Percentiles rank a stretch among this genome's conserved stretches.
Conservation (phyloP, 2,888 invertebrate species). For the Fragum fragum region DNA sequence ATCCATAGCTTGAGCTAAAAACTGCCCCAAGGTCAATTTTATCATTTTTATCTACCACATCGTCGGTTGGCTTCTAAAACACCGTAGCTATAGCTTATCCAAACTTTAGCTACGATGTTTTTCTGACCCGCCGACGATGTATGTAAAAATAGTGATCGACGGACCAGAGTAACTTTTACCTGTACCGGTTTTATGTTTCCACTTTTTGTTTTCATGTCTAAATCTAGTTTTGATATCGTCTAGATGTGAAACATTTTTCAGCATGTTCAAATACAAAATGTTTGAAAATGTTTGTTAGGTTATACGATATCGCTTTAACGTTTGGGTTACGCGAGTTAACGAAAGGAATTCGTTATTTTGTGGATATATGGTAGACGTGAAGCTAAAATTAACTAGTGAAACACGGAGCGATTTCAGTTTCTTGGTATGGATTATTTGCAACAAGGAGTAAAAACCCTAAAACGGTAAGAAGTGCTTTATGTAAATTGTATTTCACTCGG, state of each 20-base stretch:
- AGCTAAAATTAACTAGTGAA: no score
- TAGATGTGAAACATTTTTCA: background rate
- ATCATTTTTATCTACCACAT: background rate
- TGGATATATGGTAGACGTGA: no score
- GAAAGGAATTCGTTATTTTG: no score
- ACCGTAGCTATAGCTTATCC: no score
- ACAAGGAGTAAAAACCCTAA: conserved; percentile 3
- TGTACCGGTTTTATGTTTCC: background rate
- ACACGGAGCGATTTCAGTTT: background rate
- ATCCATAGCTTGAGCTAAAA: no score
- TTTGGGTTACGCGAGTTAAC: no score
- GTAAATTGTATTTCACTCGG: background rate
- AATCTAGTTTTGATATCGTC: background rate
- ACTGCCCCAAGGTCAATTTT: background rate
- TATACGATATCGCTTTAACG: no score
- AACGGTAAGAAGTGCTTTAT: background rate
- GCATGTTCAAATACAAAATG: background rate
- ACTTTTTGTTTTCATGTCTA: background rate
- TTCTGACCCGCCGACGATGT: no score
- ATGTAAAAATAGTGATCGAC: no score
- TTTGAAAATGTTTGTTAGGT: no score
- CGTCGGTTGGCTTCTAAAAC: no score
- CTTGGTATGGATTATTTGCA: background rate
- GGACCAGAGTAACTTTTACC: background rate
- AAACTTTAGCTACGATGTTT: no score